Evolutionary conservation across 2,113 vertebrate genomes (phyloP).

Genomic region (Taurulus bubalis): DNA sequence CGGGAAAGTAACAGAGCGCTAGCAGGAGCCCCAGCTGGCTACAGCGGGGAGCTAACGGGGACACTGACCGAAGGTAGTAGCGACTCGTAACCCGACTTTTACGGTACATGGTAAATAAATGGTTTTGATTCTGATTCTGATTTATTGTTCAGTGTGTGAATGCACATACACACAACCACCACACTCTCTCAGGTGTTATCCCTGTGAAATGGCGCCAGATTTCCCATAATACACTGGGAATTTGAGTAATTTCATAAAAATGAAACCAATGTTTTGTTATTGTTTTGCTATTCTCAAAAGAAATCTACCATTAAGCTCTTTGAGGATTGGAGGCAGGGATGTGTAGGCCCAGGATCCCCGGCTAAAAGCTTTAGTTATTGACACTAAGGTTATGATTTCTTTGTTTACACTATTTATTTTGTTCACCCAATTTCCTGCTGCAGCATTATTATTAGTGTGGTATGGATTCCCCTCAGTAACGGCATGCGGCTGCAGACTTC

Average conservation of each 20-base stretch:
- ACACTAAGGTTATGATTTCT: neutral
- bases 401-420: neutral
- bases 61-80: no score
- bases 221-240: neutral
- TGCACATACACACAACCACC: neutral
- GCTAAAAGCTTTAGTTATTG: neutral
- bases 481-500: neutral
- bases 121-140: no score
- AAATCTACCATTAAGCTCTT: neutral
- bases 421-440: constrained; percentile 13
- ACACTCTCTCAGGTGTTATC: neutral
- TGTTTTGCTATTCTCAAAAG: neutral
- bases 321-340: neutral
- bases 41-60: no score
- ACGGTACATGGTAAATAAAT: no score
- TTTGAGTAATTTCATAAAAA: neutral
- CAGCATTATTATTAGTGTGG: neutral
- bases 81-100: no score
- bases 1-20: no score
- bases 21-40: no score
- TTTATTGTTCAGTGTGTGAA: neutral
- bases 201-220: neutral
- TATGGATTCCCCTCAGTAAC: constrained; percentile 11
- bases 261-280: neutral
- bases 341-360: neutral